Conservation (phyloP, 2,888 invertebrate genomes). For the Amitus sp. region DNA sequence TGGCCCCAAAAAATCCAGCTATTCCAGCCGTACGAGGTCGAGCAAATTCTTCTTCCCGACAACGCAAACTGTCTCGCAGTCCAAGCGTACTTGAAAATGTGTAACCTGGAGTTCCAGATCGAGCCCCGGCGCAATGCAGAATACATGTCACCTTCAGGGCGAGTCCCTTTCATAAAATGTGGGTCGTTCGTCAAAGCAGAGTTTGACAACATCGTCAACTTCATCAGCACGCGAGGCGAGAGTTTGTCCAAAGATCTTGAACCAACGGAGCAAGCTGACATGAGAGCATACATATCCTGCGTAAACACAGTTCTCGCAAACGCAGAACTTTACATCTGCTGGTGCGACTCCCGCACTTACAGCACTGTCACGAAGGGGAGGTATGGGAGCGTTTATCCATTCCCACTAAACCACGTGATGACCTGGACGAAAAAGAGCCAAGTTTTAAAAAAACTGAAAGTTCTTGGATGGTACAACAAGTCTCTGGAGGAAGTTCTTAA, state of each 20-base stretch:
- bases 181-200: conserved; percentile 91
- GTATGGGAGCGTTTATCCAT: conserved; percentile 91
- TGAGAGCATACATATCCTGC: conserved; percentile 93
- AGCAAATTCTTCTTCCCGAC: conserved; percentile 93
- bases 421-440: conserved; percentile 80
- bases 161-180: conserved; percentile 91
- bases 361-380: conserved; percentile 84
- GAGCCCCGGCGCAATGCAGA: conserved; percentile 92
- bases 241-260: conserved; percentile 78
- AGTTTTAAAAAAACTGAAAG: conserved; percentile 77
- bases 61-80: conserved; percentile 94
- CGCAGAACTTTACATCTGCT: conserved; percentile 92
- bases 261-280: conserved; percentile 84
- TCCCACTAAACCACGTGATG: conserved; percentile 88
- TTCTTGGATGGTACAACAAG: conserved; percentile 86
- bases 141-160: conserved; percentile 94
- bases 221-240: conserved; percentile 87
- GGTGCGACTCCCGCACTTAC: conserved; percentile 84
- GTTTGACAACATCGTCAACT: conserved; percentile 90
- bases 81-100: conserved; percentile 94
- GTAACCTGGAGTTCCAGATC: conserved; percentile 82
- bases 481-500: conserved; percentile 79
- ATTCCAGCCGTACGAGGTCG: conserved; percentile 91
- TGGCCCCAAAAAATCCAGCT: conserved; percentile 90
- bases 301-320: conserved; percentile 89